Evolutionary conservation across 2,797 vertebrate species (phyloP).

Genomic region (Hozukius guyotensis): DNA sequence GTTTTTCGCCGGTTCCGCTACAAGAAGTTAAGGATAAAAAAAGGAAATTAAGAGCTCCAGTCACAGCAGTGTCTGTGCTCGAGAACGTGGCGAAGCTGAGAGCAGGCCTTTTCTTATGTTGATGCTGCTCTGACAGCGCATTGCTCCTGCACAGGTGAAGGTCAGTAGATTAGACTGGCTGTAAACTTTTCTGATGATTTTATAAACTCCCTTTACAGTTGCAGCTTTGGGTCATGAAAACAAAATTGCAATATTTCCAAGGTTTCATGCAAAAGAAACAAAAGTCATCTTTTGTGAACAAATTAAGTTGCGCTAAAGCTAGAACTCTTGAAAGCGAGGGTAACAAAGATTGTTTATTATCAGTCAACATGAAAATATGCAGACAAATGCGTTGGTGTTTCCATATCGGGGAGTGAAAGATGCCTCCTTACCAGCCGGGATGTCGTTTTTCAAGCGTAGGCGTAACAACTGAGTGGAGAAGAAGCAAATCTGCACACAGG

Average conservation of each 20-base stretch:
- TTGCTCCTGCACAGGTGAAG: background rate
- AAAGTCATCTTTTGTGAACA: background rate
- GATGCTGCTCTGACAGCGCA: slow-evolving; percentile 7
- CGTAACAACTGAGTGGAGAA: background rate
- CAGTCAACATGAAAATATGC: background rate
- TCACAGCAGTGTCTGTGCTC: background rate
- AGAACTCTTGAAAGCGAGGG: background rate
- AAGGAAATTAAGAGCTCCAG: slow-evolving; percentile 11
- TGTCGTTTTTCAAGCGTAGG: background rate
- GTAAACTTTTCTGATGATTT: background rate
- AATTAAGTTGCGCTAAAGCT: background rate
- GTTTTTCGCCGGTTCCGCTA: slow-evolving; percentile 7
- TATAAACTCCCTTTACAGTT: background rate
- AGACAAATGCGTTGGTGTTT: background rate
- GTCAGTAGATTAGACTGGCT: background rate
- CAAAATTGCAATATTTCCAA: background rate
- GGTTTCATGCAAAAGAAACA: background rate
- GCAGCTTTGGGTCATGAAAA: background rate
- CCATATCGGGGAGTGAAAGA: background rate
- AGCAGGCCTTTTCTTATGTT: slow-evolving; percentile 22
- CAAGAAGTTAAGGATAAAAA: slow-evolving; percentile 10
- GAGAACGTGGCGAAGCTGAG: slow-evolving; percentile 1
- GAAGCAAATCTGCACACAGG: background rate
- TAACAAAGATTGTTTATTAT: background rate
- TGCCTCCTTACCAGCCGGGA: background rate